Conservation (phyloP, 2,113 vertebrate species). For the Rissa tridactyla region DNA sequence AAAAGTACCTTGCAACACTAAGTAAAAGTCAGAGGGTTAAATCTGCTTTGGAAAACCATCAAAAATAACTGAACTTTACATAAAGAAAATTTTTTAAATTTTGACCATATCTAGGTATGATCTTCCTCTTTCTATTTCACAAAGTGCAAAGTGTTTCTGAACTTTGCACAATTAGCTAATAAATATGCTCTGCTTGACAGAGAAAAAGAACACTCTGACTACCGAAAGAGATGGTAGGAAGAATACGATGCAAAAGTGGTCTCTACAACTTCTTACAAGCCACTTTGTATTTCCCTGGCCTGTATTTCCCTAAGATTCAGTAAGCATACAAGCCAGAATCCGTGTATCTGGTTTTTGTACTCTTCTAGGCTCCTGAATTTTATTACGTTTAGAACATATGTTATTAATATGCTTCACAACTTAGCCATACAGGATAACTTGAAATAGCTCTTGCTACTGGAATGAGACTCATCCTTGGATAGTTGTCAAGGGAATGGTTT, state of each 20-base stretch:
- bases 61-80: not conserved
- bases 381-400: not conserved
- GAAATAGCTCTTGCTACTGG: not conserved
- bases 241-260: not conserved
- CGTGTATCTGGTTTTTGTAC: accelerated
- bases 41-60: not conserved
- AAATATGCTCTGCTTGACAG: not conserved
- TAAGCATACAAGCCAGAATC: not conserved
- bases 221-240: not conserved
- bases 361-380: not conserved
- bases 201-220: not conserved
- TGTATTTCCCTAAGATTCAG: not conserved
- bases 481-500: not conserved
- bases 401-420: not conserved
- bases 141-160: not conserved
- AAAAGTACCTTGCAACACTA: not conserved
- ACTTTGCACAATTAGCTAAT: not conserved
- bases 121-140: not conserved
- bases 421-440: not conserved
- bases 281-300: not conserved
- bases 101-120: not conserved
- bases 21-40: not conserved
- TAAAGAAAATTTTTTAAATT: not conserved
- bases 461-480: not conserved
- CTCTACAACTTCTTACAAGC: not conserved